phyloP scores from a whole-genome alignment of 2,113 vertebrate genomes.

The Crotophaga sulcirostris region DNA sequence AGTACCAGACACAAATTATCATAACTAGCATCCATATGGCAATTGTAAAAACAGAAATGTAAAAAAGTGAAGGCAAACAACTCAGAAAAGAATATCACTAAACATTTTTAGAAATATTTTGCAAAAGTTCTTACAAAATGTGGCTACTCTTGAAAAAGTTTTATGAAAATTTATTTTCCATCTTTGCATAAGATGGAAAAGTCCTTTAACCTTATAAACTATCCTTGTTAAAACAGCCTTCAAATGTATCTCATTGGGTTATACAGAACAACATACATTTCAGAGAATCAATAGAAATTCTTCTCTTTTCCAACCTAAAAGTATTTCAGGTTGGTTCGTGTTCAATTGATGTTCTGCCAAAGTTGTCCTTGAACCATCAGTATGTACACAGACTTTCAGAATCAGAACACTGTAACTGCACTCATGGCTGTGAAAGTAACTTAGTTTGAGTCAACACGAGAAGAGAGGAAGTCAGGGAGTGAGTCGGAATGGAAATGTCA shows the following conservation, averaged over 20 bases:
- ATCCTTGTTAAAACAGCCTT: neutral
- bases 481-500: neutral
- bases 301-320: neutral
- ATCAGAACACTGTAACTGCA: neutral
- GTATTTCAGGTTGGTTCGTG: neutral
- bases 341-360: neutral
- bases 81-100: neutral
- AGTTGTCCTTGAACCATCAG: neutral
- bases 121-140: neutral
- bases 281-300: neutral
- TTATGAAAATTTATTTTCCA: neutral
- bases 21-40: neutral
- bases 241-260: neutral
- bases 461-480: neutral
- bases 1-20: neutral
- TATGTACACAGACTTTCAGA: neutral
- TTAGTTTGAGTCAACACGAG: neutral
- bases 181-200: neutral
- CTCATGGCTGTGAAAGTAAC: neutral
- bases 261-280: neutral
- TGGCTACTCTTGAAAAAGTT: neutral
- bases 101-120: neutral
- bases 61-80: neutral
- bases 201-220: neutral
- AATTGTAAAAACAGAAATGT: neutral